phyloP scores from a whole-genome alignment of 2,113 vertebrate genomes.

The Pygoscelis antarcticus region DNA sequence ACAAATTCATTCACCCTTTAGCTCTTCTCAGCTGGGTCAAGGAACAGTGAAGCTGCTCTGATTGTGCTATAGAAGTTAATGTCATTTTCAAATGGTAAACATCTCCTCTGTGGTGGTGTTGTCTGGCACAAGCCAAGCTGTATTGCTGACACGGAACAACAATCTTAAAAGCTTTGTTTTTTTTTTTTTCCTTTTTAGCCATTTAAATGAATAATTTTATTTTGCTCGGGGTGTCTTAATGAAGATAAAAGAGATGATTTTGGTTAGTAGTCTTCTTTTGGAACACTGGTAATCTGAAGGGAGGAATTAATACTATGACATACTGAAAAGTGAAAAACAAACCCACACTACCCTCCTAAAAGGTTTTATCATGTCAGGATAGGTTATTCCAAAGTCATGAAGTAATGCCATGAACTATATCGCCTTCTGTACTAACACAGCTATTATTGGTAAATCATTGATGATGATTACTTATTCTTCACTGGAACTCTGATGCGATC shows the following conservation, averaged over 20 bases:
- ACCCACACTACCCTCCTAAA: not conserved
- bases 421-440: not conserved
- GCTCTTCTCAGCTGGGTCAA: not conserved
- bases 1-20: not conserved
- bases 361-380: not conserved
- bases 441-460: not conserved
- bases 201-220: not conserved
- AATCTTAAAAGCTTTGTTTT: not conserved
- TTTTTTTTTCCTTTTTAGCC: not conserved
- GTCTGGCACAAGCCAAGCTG: not conserved
- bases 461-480: not conserved
- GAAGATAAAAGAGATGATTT: not conserved
- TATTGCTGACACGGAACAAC: fast-evolving
- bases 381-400: not conserved
- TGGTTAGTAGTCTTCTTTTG: not conserved
- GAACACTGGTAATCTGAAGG: not conserved
- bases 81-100: not conserved
- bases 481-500: not conserved
- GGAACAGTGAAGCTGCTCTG: not conserved
- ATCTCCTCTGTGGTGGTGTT: not conserved
- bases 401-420: not conserved
- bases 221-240: not conserved
- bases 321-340: not conserved
- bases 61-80: not conserved
- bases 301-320: not conserved